Evolutionary conservation across 2,113 vertebrate species (phyloP), one percentile per base, ranked within the genome.

Genomic region (Ochotona princeps): DNA sequence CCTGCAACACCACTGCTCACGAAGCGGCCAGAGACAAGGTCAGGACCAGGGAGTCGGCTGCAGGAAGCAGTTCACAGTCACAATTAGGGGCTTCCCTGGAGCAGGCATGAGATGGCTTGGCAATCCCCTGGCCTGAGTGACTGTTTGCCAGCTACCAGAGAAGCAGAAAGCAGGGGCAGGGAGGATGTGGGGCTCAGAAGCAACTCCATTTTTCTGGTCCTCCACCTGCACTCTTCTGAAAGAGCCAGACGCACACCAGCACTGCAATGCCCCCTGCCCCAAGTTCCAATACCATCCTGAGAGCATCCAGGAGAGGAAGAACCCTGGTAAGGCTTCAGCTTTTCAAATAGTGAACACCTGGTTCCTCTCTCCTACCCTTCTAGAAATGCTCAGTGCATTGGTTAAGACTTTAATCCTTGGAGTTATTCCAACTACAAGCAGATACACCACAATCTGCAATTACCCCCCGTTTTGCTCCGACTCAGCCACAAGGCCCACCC

Each of bases 1-100:
- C 81, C 83, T 72, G 80, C 20, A 67, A 80, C 76, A 92, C 38
- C 0, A 7, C 86, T 92, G 35, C 69, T 67, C 13, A 0, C 38
- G 93, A 86, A 60, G 87, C 63, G 89, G 91, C 44, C 93, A 94
- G 5, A 8, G 49, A 86, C 63, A 26, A 78, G 82, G 18, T 75
- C 76, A 79, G 75, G 89, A 87, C 73, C 80, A 83, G 95, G 94
- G 86, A 92, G 85, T 91, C 65, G 82, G n/a, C 51, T 87, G 91
- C 35, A 92, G 79, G 83, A 95, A 94, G 17, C 7, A 57, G 63
- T 86, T 61, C 2, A 79, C 93, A 93, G 95, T 80, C 81, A 72
- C 0, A 38, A 73, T 90, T 86, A 91, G 3, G 32, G 83, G 78
- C 76, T 94, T 44, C 89, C 8, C 4, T 2, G 0, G 72, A 84